phyloP scores from a whole-genome alignment of 1,140 invertebrate genomes.

The Neodiprion virginianus region DNA sequence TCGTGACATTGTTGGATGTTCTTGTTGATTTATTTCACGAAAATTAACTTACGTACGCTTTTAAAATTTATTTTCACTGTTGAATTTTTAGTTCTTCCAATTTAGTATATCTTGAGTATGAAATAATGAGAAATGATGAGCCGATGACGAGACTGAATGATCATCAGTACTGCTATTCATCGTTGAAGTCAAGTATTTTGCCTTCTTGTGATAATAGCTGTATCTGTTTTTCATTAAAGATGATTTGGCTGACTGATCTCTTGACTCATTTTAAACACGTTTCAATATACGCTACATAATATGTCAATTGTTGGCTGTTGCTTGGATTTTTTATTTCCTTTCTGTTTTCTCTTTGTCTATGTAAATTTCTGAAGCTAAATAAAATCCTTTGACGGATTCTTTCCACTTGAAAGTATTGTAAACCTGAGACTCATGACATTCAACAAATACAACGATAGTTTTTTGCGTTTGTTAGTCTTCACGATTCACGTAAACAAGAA shows the following conservation, averaged over 20 bases:
- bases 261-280: not conserved
- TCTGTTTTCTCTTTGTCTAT: no score
- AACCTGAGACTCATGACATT: not conserved
- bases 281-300: not conserved
- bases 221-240: not conserved
- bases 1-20: not conserved
- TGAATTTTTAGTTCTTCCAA: not conserved
- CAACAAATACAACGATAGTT: conserved; percentile 1
- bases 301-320: not conserved
- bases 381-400: no score
- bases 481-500: not conserved
- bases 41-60: no score
- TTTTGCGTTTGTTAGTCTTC: not conserved
- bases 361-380: no score
- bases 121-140: conserved; percentile 14
- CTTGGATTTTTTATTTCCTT: not conserved
- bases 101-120: not conserved
- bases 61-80: no score
- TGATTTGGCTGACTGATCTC: conserved; percentile 12
- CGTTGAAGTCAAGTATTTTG: conserved; percentile 9
- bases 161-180: not conserved
- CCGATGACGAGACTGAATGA: conserved; percentile 10
- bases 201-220: not conserved
- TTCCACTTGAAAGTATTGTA: not conserved
- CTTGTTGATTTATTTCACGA: not conserved